phyloP scores from a whole-genome alignment of 2,797 vertebrate species.

The Mastacembelus armatus region DNA sequence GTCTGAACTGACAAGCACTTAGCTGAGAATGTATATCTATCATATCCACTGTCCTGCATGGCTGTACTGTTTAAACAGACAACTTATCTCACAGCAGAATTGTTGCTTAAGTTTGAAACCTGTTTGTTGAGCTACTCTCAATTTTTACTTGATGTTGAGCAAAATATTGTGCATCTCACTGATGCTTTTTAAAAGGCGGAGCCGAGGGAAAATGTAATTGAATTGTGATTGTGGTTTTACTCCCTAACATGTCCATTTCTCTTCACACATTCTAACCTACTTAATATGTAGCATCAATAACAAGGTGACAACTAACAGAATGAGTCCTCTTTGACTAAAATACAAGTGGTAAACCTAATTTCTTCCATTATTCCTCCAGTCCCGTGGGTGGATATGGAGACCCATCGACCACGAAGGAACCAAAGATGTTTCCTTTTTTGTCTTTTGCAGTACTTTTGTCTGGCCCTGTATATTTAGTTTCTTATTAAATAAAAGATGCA shows the following conservation, averaged over 20 bases:
- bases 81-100: constrained; percentile 39
- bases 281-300: constrained; percentile 50
- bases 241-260: constrained; percentile 3
- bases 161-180: not conserved
- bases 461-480: constrained; percentile 74
- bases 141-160: constrained; percentile 2
- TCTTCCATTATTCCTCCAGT: constrained; percentile 36
- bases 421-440: constrained; percentile 81
- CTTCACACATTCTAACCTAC: constrained; percentile 20
- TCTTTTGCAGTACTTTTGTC: constrained; percentile 73
- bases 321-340: constrained; percentile 6
- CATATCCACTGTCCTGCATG: constrained; percentile 54
- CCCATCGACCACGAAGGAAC: constrained; percentile 74
- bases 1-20: constrained; percentile 69
- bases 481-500: constrained; percentile 77
- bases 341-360: constrained; percentile 27
- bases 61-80: constrained; percentile 47
- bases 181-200: constrained; percentile 31
- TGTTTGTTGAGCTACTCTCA: constrained; percentile 11
- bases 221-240: constrained; percentile 27
- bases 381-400: constrained; percentile 13
- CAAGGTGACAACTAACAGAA: constrained; percentile 6
- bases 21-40: constrained; percentile 69
- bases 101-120: constrained; percentile 6
- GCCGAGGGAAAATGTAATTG: not conserved